Evolutionary conservation across 2,888 invertebrate genomes (phyloP).

Genomic region (Xestia c-nigrum): DNA sequence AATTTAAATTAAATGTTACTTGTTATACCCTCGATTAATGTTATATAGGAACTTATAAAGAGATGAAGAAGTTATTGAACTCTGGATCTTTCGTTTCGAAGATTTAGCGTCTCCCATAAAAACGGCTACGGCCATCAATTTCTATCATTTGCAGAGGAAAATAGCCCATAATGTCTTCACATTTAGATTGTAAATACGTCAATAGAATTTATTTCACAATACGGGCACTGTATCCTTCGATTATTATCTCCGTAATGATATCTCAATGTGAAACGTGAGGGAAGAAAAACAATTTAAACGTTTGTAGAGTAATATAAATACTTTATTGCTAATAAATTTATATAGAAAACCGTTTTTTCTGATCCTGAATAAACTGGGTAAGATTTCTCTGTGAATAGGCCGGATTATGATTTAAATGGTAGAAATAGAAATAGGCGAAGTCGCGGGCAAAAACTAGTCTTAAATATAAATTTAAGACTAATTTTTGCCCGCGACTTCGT

Average conservation of each 20-base stretch:
- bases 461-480: too few species aligned
- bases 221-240: constrained; percentile 41
- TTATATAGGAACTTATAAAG: neutral
- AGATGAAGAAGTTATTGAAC: constrained; percentile 27
- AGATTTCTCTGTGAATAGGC: neutral
- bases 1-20: too few species aligned
- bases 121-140: constrained; percentile 46
- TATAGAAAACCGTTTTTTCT: constrained; percentile 2
- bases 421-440: neutral
- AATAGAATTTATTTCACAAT: constrained; percentile 56
- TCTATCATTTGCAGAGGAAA: constrained; percentile 50
- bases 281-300: constrained; percentile 19
- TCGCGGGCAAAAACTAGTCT: too few species aligned
- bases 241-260: constrained; percentile 40
- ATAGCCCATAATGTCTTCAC: constrained; percentile 52
- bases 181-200: constrained; percentile 46
- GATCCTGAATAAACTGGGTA: neutral
- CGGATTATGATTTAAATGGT: neutral
- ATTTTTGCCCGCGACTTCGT: too few species aligned
- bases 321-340: constrained; percentile 42
- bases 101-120: constrained; percentile 53
- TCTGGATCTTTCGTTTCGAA: constrained; percentile 25
- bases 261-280: constrained; percentile 20
- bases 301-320: constrained; percentile 19
- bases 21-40: neutral